phyloP scores from a whole-genome alignment of 2,113 vertebrate genomes.

The Hemiprocne comata region DNA sequence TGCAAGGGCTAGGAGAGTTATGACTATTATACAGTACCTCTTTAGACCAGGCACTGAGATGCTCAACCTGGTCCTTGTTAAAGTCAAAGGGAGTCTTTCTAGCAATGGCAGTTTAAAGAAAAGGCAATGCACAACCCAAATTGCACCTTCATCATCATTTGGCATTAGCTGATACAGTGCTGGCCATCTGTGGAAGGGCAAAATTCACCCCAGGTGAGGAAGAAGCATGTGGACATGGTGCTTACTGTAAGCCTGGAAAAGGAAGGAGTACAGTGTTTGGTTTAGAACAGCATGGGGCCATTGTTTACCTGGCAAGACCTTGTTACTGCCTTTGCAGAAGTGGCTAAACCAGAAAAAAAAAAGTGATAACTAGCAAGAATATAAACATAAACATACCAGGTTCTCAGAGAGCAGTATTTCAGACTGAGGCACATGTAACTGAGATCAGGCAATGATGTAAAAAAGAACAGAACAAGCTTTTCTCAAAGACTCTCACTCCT shows the following conservation, averaged over 20 bases:
- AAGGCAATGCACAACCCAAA: background rate
- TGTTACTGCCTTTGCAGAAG: background rate
- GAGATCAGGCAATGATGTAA: background rate
- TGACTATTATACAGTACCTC: background rate
- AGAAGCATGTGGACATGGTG: background rate
- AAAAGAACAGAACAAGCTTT: fast-evolving
- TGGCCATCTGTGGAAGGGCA: background rate
- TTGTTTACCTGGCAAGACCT: background rate
- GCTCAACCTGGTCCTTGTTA: background rate
- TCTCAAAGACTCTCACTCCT: background rate
- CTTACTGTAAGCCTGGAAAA: background rate
- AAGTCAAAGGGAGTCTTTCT: background rate
- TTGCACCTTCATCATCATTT: background rate
- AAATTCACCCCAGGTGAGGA: background rate
- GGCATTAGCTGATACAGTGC: background rate
- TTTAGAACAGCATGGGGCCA: background rate
- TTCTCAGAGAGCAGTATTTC: background rate
- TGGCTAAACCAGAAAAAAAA: background rate
- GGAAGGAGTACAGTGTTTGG: background rate
- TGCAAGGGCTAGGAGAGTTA: background rate
- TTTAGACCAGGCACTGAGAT: background rate
- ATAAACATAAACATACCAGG: background rate
- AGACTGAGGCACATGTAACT: background rate
- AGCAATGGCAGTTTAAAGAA: background rate
- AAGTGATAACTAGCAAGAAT: background rate